phyloP scores from a whole-genome alignment of 2,797 vertebrate genomes.

The Leptatherina wallacei region DNA sequence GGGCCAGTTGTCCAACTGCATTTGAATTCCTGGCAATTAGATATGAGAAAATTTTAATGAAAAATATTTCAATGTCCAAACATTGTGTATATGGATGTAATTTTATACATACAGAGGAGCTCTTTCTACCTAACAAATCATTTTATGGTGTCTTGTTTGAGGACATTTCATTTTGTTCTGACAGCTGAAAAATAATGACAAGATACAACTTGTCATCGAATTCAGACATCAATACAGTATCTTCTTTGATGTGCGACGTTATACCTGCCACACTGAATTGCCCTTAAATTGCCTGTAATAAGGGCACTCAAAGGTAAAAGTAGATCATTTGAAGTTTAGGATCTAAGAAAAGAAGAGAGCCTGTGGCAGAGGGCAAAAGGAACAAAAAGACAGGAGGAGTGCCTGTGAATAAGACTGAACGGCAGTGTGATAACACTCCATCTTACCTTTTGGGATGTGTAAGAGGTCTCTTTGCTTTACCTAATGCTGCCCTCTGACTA shows the following conservation, averaged over 20 bases:
- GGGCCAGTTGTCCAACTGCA: background rate
- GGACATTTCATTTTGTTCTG: slow-evolving; percentile 26
- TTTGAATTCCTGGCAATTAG: background rate
- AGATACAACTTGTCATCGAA: slow-evolving; percentile 31
- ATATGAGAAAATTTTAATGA: background rate
- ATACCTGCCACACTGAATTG: slow-evolving; percentile 61
- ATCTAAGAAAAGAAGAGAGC: slow-evolving; percentile 75
- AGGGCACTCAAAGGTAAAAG: slow-evolving; percentile 58
- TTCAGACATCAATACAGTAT: slow-evolving; percentile 32
- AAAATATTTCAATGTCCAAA: background rate
- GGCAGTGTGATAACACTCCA: slow-evolving; percentile 65
- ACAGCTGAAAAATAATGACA: slow-evolving; percentile 36
- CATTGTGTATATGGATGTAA: background rate
- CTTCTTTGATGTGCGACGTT: slow-evolving; percentile 54
- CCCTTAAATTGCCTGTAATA: slow-evolving; percentile 58
- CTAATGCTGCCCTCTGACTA: slow-evolving; percentile 57
- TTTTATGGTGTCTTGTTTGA: background rate
- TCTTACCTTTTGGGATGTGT: slow-evolving; percentile 64
- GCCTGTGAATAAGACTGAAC: slow-evolving; percentile 70
- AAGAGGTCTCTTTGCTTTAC: slow-evolving; percentile 61
- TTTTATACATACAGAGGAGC: background rate
- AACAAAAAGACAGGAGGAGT: slow-evolving; percentile 59
- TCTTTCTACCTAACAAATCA: background rate
- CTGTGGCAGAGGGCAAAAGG: slow-evolving; percentile 68
- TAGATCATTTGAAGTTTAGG: slow-evolving; percentile 67